Base-by-base conservation (phyloP, 2,113 vertebrate genomes). In the Paralichthys olivaceus region DNA sequence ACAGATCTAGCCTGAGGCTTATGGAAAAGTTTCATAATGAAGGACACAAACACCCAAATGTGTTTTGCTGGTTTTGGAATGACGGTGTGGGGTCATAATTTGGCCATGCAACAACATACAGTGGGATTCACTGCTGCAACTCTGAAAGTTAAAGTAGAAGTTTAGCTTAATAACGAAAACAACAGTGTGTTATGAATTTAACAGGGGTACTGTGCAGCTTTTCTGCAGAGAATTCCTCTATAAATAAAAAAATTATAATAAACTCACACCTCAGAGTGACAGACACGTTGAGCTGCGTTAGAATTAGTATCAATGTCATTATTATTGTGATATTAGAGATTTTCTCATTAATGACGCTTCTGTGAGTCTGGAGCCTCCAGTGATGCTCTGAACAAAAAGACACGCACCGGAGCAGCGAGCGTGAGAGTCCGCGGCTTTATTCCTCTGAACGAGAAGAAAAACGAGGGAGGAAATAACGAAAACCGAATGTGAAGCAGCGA, bases 341-440 rank as follows among this genome's bases (percentile, higher is more conserved):
- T 23, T 63, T 26, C 5, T 2, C 0, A 5, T 57, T 57, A 47
- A 82, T 28, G 55, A 54, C 69, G 88, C 83, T 73, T 37, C 47
- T 20, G 7, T 40, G 12, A 13, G 37, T 9, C 37, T 3, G 37
- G 62, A 57, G 55, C 64, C 75, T 74, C 59, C 60, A 49, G 17
- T 82, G 86, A 89, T 90, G 84, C 81, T 84, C 68, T 60, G 64
- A 89, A 85, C 60, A 86, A 83, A 89, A 85, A 62, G 66, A 3
- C 60, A 61, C 82, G 77, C 74, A 82, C 80, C 14, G 22, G 62
- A 70, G 77, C 32, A 57, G 59, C 75, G 71, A 83, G 34, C 59
- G 25, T 1, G 47, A 79, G 67, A 69, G 56, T 68, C 59, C 34
- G 15, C 37, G 14, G 61, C 29, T 61, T 22, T n/a, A 17, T 64